Conservation (phyloP, 2,113 vertebrate genomes). For the Perca fluviatilis region DNA sequence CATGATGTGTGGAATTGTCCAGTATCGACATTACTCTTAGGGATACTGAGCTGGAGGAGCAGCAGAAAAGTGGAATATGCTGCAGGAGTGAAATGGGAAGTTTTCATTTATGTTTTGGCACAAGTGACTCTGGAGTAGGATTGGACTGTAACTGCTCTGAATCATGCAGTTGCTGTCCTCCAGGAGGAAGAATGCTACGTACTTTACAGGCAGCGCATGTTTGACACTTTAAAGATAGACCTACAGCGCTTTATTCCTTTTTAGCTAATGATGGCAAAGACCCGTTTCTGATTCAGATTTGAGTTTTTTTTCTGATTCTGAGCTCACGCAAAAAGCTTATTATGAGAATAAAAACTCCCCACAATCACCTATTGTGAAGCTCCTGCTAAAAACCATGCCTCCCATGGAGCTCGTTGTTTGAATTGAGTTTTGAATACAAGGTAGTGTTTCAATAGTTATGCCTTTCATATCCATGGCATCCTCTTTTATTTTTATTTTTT, state of each 20-base stretch:
- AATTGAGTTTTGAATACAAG: neutral
- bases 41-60: neutral
- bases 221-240: neutral
- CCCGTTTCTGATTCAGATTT: neutral
- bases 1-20: neutral
- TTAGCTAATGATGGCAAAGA: neutral
- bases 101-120: neutral
- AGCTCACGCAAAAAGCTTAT: neutral
- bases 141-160: neutral
- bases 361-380: conserved; percentile 11
- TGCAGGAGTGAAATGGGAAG: neutral
- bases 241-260: neutral
- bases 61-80: neutral
- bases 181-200: neutral
- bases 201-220: neutral
- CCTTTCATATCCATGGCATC: conserved; percentile 11
- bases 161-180: neutral
- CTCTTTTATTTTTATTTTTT: neutral
- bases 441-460: neutral
- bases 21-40: neutral
- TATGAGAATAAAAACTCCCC: neutral
- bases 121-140: neutral
- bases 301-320: neutral
- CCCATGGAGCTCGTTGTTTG: neutral
- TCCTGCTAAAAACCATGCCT: neutral